These are phyloP conservation scores for Regulus satrapa DNA, from an alignment of 2,113 vertebrate species.

Conservation along the genomic window DNA sequence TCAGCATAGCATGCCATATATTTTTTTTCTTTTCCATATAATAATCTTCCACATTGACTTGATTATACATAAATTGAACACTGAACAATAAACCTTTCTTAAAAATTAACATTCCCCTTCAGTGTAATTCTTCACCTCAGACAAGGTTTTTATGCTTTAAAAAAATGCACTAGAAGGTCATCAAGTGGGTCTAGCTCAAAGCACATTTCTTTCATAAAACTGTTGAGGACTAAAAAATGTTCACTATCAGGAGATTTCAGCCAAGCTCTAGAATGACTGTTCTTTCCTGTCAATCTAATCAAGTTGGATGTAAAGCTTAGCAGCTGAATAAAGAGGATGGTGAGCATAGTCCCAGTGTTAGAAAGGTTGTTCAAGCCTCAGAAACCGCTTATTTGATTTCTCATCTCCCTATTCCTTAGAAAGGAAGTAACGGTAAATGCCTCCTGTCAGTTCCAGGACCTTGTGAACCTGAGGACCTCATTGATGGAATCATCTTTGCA, in stretches of 20 bases:
- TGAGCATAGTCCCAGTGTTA: neutral
- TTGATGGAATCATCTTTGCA: slow-evolving; percentile 98
- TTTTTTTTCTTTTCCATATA: neutral
- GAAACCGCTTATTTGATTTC: neutral
- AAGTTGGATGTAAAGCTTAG: neutral
- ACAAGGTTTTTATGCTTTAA: neutral
- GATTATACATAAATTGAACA: neutral
- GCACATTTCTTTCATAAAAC: neutral
- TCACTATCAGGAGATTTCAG: neutral
- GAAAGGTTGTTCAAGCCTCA: neutral
- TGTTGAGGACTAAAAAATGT: neutral
- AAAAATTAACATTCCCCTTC: neutral
- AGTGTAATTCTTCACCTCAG: neutral
- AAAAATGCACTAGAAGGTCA: neutral
- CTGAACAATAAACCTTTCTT: neutral
- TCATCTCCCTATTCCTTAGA: neutral
- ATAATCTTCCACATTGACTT: neutral
- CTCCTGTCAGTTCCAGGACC: slow-evolving; percentile 88
- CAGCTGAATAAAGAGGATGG: neutral
- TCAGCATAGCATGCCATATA: neutral
- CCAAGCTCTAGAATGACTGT: neutral
- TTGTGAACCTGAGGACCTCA: slow-evolving; percentile 97
- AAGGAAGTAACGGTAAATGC: neutral
- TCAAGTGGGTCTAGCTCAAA: neutral
- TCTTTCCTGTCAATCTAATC: neutral